phyloP scores from a whole-genome alignment of 2,113 vertebrate species.

The Gymnocephalus cernua region DNA sequence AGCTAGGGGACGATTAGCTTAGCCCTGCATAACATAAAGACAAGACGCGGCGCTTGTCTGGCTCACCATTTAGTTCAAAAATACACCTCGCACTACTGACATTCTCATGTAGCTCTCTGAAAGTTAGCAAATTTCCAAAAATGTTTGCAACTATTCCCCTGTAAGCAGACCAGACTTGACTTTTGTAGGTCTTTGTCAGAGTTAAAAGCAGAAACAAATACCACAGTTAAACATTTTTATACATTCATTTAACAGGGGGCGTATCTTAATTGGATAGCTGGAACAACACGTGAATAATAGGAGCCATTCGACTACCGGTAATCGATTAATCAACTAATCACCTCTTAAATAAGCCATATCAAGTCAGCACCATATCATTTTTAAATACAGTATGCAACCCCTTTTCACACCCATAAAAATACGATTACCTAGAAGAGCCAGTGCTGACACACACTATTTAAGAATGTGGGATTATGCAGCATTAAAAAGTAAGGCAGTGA shows the following conservation, averaged over 20 bases:
- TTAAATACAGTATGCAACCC: neutral
- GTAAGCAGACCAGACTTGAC: neutral
- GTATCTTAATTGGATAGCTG: neutral
- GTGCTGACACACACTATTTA: constrained; percentile 30
- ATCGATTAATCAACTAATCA: neutral
- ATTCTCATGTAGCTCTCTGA: neutral
- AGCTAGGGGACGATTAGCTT: neutral
- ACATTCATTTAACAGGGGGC: neutral
- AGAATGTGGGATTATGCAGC: constrained; percentile 32
- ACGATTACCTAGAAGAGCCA: neutral
- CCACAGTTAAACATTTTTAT: neutral
- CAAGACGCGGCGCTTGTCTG: neutral
- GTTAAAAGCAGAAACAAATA: neutral
- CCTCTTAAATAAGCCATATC: neutral
- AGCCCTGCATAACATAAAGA: neutral
- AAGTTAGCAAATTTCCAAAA: neutral
- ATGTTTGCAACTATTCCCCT: neutral
- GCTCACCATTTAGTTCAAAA: neutral
- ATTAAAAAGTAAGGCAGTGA: constrained; percentile 32
- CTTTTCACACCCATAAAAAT: neutral
- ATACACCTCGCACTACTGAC: neutral
- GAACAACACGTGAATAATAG: neutral
- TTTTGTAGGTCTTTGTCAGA: neutral
- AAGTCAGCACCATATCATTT: neutral
- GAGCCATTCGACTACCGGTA: neutral